Base-by-base conservation (phyloP, 2,113 vertebrate genomes). In the Embiotoca jacksoni region DNA sequence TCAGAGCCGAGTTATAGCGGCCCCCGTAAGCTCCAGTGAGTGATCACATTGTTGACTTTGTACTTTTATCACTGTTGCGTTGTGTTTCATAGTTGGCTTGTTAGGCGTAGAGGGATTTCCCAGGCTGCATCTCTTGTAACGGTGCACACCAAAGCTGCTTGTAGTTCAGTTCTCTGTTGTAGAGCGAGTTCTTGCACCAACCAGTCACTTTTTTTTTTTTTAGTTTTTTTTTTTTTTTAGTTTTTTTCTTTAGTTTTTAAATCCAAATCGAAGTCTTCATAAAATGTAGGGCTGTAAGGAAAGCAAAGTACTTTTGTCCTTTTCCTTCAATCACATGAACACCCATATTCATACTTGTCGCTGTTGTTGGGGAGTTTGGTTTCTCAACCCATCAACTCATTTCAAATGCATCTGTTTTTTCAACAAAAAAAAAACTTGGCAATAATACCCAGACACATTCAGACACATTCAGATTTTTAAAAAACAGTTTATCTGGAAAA, bases 371-470 rank as follows among this genome's bases (percentile, higher is more conserved):
- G 23, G 16, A 61, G 36, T 80, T 87, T 64, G 41, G 47, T 61
- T 76, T 81, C 37, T 66, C 50, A 39, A 64, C 36, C 56, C 75
- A 37, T 55, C 30, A 1, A 5, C 62, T 80, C 37, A 39, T 72
- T 75, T 69, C 47, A 23, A 65, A 68, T 53, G 50, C 35, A 81
- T 78, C 30, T 39, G 72, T 77, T 75, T 78, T 55, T 35, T 33
- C 35, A n/a, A 23, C 23, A 23, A 23, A 54, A 53, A 64, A 54
- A 36, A 85, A 91, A 88, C 92, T 90, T 92, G 91, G 93, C 94
- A 95, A 94, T 95, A 95, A 95, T 91, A 72, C 65, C 75, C 70
- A 64, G 55, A 85, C 79, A 83, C 81, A 78, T 83, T 84, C 77
- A 78, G 61, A 75, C 56, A 60, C 33, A 53, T 60, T 83, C 50